Evolutionary conservation across 2,888 invertebrate genomes (phyloP), one percentile per base, ranked within the genome.

Genomic region (Acronicta leporina): DNA sequence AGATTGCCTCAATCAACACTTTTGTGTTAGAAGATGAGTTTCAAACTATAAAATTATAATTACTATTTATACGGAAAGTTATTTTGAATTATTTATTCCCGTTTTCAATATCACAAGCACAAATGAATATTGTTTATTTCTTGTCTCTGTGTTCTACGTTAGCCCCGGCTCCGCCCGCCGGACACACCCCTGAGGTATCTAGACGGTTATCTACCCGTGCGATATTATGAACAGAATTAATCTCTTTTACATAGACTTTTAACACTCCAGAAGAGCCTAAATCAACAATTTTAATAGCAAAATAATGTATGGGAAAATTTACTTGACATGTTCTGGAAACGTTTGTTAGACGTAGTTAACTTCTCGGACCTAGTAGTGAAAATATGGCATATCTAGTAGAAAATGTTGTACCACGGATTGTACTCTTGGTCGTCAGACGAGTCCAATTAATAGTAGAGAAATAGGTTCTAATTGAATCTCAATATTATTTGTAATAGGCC

Each of bases 141-240:
- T 84, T 81, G 83, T 83, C 75, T 86, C 78, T 78, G 74, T 77
- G 82, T 77, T 83, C 77, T 84, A 82, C 80, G 83, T 78, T 81
- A 78, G 81, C 72, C 81, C 68, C 78, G 83, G 69, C 87, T 81
- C 91, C 92, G 92, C 94, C 92, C 79, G 80, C 49, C 54, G 63
- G 88, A 82, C 91, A 91, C 94, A 84, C 94, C 93, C 71, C 85
- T 82, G 73, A 46, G 47, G 53, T 85, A 87, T 90, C 88, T 82
- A 73, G 75, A 73, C 77, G 71, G 79, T 77, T 86, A 89, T 90
- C 88, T 83, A 65, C 68, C 75, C 61, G 78, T 83, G 82, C 81
- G 86, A 89, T 88, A 84, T 85, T 87, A 85, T 83, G 82, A 85
- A 81, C 82, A 82, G 73, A 82, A 82, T 84, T 83, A 84, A 76